These are phyloP conservation scores for Epicampocera succincta DNA, from an alignment of 2,888 invertebrate genomes.

Conservation along the genomic window DNA sequence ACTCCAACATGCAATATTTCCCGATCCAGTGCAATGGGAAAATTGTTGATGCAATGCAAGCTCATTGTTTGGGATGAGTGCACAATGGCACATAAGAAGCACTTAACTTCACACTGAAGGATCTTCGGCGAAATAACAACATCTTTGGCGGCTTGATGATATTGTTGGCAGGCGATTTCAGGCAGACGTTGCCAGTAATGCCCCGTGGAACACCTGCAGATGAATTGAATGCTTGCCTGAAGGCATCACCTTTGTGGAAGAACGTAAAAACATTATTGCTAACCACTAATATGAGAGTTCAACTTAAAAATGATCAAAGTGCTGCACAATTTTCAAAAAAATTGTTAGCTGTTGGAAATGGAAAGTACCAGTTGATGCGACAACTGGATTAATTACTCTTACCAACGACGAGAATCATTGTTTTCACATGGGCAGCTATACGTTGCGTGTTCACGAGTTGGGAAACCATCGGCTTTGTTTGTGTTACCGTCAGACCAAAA, in stretches of 20 bases:
- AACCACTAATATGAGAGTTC: conserved; percentile 31
- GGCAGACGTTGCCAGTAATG: conserved; percentile 44
- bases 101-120: conserved; percentile 52
- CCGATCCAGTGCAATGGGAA: conserved; percentile 13
- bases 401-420: conserved; percentile 16
- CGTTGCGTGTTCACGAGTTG: conserved; percentile 60
- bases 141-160: conserved; percentile 58
- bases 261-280: conserved; percentile 37
- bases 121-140: conserved; percentile 44
- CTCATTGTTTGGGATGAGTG: conserved; percentile 57
- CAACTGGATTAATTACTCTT: conserved; percentile 39
- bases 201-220: conserved; percentile 40
- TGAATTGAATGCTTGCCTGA: conserved; percentile 46
- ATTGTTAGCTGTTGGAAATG: conserved; percentile 21
- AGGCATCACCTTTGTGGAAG: too few relatives aligned
- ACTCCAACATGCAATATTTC: conserved; percentile 72
- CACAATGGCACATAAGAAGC: conserved; percentile 21
- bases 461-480: conserved; percentile 47
- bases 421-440: conserved; percentile 36
- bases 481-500: conserved; percentile 38
- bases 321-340: conserved; percentile 40
- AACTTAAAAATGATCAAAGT: conserved; percentile 35
- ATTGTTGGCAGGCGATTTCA: conserved; percentile 39
- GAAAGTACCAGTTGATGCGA: conserved; percentile 35
- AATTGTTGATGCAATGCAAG: conserved; percentile 29